These are phyloP conservation scores for Lepus europaeus DNA, from an alignment of 2,113 vertebrate species.

Conservation along the genomic window DNA sequence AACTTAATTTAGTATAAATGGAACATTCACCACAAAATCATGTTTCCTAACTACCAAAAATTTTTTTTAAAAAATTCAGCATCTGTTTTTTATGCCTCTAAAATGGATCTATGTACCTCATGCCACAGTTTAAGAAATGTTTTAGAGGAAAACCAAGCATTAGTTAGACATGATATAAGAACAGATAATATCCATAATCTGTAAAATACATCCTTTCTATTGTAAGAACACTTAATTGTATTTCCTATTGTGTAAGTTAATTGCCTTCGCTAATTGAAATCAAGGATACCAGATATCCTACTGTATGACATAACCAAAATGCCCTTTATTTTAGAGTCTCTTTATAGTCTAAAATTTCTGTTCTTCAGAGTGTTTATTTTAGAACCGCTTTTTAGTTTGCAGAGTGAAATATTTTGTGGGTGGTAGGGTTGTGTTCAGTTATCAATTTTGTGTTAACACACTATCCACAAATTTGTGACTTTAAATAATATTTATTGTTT, in stretches of 20 bases:
- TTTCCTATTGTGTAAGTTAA: not conserved
- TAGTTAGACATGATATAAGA: not conserved
- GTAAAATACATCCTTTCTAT: not conserved
- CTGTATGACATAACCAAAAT: not conserved
- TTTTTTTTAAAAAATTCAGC: not conserved
- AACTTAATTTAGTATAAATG: constrained; percentile 9
- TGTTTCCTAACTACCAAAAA: constrained; percentile 3
- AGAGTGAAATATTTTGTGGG: not conserved
- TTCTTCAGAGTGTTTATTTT: not conserved
- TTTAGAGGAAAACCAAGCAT: not conserved
- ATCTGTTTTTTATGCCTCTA: not conserved
- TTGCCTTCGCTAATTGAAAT: constrained; percentile 4
- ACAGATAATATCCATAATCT: not conserved
- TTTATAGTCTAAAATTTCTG: not conserved
- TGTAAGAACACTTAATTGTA: not conserved
- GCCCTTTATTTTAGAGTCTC: not conserved
- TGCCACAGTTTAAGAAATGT: not conserved
- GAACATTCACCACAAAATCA: not conserved
- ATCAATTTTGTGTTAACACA: not conserved
- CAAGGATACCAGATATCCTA: not conserved
- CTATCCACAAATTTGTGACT: not conserved
- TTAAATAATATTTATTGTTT: not conserved
- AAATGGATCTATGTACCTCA: not conserved
- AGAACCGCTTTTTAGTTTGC: constrained; percentile 11
- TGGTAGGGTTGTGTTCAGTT: not conserved